Conservation (phyloP, 2,113 vertebrate species). For the Turdus rufiventris region DNA sequence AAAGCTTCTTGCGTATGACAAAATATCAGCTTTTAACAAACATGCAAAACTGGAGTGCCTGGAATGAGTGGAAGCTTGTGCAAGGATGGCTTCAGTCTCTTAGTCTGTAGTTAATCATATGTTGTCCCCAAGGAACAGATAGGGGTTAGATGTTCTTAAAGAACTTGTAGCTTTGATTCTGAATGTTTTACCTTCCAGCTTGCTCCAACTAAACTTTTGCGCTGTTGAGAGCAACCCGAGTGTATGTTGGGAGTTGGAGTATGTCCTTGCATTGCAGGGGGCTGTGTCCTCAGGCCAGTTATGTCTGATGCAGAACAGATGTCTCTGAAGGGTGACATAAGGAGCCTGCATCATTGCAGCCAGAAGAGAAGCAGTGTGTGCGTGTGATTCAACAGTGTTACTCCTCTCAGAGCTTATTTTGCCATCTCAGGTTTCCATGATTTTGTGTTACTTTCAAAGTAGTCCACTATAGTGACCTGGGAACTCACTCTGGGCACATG, state of each 20-base stretch:
- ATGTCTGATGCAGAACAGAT: not conserved
- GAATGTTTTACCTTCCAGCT: not conserved
- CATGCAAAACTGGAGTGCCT: not conserved
- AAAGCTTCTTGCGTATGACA: not conserved
- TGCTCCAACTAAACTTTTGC: not conserved
- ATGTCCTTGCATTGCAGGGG: not conserved
- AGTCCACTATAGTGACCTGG: not conserved
- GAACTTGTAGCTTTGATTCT: not conserved
- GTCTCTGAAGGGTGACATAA: not conserved
- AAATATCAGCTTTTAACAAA: not conserved
- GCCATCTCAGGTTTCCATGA: fast-evolving
- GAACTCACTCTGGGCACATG: not conserved
- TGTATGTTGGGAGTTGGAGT: fast-evolving
- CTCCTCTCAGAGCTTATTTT: not conserved
- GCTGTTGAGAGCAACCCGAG: not conserved
- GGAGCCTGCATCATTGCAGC: not conserved
- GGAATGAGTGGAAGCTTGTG: not conserved
- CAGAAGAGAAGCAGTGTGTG: not conserved
- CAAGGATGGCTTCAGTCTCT: not conserved
- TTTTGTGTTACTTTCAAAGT: not conserved
- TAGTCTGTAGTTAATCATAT: not conserved
- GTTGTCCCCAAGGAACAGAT: not conserved
- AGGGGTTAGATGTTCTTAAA: not conserved
- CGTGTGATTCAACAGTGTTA: not conserved
- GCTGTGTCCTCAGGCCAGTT: not conserved